These are phyloP conservation scores for Glaucidium brasilianum DNA, from an alignment of 2,113 vertebrate genomes.

Conservation along the genomic window DNA sequence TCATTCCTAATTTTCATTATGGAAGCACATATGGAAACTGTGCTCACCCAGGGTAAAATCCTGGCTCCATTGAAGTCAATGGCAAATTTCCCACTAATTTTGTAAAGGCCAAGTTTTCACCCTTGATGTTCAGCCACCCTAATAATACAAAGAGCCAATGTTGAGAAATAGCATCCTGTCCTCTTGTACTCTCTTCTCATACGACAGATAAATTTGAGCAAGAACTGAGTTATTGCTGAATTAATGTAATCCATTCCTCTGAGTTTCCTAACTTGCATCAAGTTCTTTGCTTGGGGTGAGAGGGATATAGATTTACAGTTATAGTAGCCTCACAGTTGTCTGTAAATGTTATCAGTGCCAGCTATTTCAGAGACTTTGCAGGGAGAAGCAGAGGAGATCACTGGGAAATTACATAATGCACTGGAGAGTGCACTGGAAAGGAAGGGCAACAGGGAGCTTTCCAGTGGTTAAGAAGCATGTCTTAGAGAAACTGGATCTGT, in stretches of 20 bases:
- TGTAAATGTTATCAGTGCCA: not conserved
- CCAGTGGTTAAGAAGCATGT: not conserved
- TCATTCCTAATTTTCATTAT: constrained; percentile 42
- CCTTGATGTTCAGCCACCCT: constrained; percentile 35
- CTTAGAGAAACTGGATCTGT: not conserved
- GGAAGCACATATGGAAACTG: constrained; percentile 32
- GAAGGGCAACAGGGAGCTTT: not conserved
- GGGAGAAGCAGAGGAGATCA: not conserved
- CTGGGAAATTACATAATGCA: not conserved
- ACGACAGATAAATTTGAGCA: constrained; percentile 1
- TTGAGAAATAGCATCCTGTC: not conserved
- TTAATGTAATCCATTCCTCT: not conserved
- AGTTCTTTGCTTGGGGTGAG: not conserved
- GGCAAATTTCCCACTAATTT: constrained; percentile 56
- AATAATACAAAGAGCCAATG: not conserved
- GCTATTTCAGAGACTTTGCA: not conserved
- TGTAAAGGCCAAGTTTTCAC: constrained; percentile 14
- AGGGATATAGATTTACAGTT: not conserved
- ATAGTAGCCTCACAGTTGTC: not conserved
- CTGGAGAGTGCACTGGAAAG: not conserved
- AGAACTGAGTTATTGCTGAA: not conserved
- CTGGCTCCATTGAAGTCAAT: constrained; percentile 37
- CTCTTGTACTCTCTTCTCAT: not conserved
- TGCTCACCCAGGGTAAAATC: constrained; percentile 20
- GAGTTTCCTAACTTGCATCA: not conserved